phyloP scores from a whole-genome alignment of 2,888 invertebrate species.

The Antheraea yamamai region DNA sequence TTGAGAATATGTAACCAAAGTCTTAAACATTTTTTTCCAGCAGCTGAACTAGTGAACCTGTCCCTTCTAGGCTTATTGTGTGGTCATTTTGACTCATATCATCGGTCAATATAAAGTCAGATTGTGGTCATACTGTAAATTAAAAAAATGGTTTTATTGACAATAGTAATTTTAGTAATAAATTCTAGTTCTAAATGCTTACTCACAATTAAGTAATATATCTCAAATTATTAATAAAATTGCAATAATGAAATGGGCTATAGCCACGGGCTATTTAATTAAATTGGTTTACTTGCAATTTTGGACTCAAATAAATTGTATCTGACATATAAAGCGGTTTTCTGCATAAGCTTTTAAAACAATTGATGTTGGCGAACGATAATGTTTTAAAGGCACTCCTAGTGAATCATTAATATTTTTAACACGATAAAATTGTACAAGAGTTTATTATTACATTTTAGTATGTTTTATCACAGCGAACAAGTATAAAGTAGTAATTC shows the following conservation, averaged over 20 bases:
- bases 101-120: too few species aligned
- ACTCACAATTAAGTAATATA: too few species aligned
- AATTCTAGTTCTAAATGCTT: too few species aligned
- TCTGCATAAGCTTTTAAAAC: conserved; percentile 70
- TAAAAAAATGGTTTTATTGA: too few species aligned
- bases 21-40: too few species aligned
- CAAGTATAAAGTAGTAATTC: background rate
- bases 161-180: too few species aligned
- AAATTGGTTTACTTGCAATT: conserved; percentile 22
- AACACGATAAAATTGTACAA: conserved; percentile 16
- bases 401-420: conserved; percentile 33
- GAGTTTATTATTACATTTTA: background rate
- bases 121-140: too few species aligned
- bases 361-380: conserved; percentile 60
- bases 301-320: conserved; percentile 29
- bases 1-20: too few species aligned
- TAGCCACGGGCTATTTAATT: conserved; percentile 7
- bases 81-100: too few species aligned
- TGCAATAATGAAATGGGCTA: background rate
- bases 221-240: background rate
- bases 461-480: background rate
- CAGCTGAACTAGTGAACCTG: too few species aligned
- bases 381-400: conserved; percentile 48
- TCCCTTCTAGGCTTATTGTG: too few species aligned
- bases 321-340: conserved; percentile 47